phyloP scores from a whole-genome alignment of 1,140 invertebrate genomes.

The Spodoptera litura region DNA sequence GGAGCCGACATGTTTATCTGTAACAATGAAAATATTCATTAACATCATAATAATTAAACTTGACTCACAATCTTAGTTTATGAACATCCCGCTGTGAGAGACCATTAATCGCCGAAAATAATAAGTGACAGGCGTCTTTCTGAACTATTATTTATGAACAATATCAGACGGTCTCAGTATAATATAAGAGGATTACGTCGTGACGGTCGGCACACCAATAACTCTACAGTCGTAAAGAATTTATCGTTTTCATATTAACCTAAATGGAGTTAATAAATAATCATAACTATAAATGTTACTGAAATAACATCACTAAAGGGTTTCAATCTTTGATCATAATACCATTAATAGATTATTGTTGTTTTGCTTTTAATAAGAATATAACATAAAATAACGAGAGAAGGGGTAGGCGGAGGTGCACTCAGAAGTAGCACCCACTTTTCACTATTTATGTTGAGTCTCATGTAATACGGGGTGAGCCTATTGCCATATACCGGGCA shows the following conservation, averaged over 20 bases:
- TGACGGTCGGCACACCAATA: slow-evolving; percentile 8
- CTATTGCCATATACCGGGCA: no score
- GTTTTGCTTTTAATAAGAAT: no score
- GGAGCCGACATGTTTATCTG: slow-evolving; percentile 79
- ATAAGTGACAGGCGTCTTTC: slow-evolving; percentile 29
- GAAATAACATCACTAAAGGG: background rate
- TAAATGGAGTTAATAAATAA: slow-evolving; percentile 32
- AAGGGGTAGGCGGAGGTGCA: no score
- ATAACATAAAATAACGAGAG: no score
- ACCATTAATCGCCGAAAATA: slow-evolving; percentile 21
- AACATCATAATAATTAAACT: background rate
- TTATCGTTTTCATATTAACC: slow-evolving; percentile 33
- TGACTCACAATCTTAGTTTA: background rate
- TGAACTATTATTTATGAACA: slow-evolving; percentile 33
- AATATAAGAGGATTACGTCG: slow-evolving; percentile 34
- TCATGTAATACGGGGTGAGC: no score
- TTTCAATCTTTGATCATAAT: background rate
- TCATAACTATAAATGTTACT: slow-evolving; percentile 13
- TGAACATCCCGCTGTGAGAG: background rate
- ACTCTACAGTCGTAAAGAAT: slow-evolving; percentile 29
- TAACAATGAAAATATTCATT: slow-evolving; percentile 65
- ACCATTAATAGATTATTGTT: background rate
- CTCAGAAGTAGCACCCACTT: no score
- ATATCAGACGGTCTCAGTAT: background rate
- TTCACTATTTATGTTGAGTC: no score